These are phyloP conservation scores for Etheostoma nigrum DNA, from an alignment of 2,797 vertebrate species.

Conservation along the genomic window DNA sequence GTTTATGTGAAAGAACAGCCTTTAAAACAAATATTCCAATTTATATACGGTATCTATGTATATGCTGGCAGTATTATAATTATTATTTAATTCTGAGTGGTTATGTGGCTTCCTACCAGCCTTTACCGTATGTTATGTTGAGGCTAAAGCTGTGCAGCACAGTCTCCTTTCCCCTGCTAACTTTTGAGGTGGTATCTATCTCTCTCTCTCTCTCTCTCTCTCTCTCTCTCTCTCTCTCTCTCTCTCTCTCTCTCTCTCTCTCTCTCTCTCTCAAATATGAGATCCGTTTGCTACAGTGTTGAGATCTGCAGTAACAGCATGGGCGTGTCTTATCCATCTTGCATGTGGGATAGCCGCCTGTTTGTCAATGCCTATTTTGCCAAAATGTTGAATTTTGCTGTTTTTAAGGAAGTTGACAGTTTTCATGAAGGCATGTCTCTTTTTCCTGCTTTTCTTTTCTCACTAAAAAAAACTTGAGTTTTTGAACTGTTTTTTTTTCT, in stretches of 20 bases:
- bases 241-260: too few species aligned
- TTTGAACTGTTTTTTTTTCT: neutral
- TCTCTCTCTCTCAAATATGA: too few species aligned
- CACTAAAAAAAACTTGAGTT: neutral
- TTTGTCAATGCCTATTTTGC: slow-evolving; percentile 49
- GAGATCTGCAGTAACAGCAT: slow-evolving; percentile 73
- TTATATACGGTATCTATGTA: too few species aligned
- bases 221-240: too few species aligned
- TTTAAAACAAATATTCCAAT: neutral
- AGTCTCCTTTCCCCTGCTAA: slow-evolving; percentile 30
- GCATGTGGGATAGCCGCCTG: slow-evolving; percentile 60
- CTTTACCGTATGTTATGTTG: slow-evolving; percentile 22
- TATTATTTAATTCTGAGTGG: neutral
- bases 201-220: too few species aligned
- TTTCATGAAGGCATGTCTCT: slow-evolving; percentile 43
- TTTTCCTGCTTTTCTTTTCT: slow-evolving; percentile 9
- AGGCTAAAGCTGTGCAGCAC: slow-evolving; percentile 34
- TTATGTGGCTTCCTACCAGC: slow-evolving; percentile 15
- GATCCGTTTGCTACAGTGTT: slow-evolving; percentile 59
- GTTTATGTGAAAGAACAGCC: slow-evolving; percentile 27
- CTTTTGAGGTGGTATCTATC: slow-evolving; percentile 17
- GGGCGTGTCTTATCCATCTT: slow-evolving; percentile 68
- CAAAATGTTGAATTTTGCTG: slow-evolving; percentile 46
- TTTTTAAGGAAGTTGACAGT: slow-evolving; percentile 22
- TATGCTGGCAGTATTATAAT: neutral